These are phyloP conservation scores for Hepsetus odoe DNA, from an alignment of 2,113 vertebrate species.

Conservation along the genomic window DNA sequence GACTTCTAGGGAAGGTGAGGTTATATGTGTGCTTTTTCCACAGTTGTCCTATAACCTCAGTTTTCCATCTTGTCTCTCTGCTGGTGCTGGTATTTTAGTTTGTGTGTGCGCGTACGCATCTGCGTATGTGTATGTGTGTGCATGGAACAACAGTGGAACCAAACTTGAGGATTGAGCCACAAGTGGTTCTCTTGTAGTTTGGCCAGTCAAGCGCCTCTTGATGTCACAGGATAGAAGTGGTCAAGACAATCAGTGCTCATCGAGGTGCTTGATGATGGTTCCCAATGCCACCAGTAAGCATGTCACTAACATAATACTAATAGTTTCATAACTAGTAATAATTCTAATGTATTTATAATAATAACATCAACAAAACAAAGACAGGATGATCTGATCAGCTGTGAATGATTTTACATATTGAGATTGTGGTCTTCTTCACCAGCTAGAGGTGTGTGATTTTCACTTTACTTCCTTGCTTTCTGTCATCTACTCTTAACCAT, in stretches of 20 bases:
- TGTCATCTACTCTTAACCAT: constrained; percentile 44
- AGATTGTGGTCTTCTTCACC: constrained; percentile 30
- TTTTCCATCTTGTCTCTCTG: background rate
- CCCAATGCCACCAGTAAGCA: background rate
- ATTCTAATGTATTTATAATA: background rate
- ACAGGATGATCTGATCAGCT: background rate
- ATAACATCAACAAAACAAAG: constrained; percentile 37
- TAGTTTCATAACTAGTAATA: constrained; percentile 32
- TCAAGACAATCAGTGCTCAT: background rate
- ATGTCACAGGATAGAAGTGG: background rate
- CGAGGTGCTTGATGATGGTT: constrained; percentile 10
- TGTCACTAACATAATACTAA: constrained; percentile 6
- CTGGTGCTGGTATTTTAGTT: background rate
- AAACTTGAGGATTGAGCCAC: background rate
- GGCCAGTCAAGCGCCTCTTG: background rate
- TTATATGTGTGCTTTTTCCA: no score
- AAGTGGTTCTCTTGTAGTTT: background rate
- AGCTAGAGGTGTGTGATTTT: constrained; percentile 37
- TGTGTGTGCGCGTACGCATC: background rate
- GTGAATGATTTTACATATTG: constrained; percentile 9
- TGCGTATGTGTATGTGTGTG: constrained; percentile 21
- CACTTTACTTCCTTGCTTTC: constrained; percentile 39
- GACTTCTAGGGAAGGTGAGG: no score
- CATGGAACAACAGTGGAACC: background rate
- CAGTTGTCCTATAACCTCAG: background rate